Evolutionary conservation across 1,140 invertebrate genomes (phyloP), one percentile per base, ranked within the genome.

Genomic region (Cydia strobilella): DNA sequence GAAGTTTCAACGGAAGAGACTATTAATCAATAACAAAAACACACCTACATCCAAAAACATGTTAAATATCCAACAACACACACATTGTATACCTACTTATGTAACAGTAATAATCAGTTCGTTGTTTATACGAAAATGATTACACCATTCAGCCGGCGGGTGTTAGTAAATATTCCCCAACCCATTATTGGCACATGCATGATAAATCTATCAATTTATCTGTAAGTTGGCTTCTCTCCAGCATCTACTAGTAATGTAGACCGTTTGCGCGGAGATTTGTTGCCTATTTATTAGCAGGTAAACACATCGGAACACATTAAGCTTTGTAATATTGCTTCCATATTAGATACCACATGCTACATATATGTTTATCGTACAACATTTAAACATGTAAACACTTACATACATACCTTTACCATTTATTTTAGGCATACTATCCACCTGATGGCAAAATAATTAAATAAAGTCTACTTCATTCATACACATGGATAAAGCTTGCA

Each of bases 131-230:
- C 20, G 9, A 23, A 59, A 59, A 59, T 59, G 20, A 59, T 59
- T 59, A 10, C 54, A 23, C 7, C 54, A 59, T 59, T 59, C 18
- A 51, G 15, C 48, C 48, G 4, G 48, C 48, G 48, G 48, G 42
- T 45, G 51, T n/a, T 10, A 59, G 54, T 59, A 59, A 59, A 59
- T 59, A 54, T 54, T 54, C 51, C 18, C 20, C 13, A 48, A 12
- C 18, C 18, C 54, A 20, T 23, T 23, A 23, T 59, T 59, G 20
- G 54, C 54, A 59, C 54, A 54, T 23, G 65, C 31, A 69, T 69
- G 31, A 31, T 69, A 35, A 69, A 69, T 69, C 65, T 69, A 35
- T 69, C 31, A 69, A 69, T 18, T 42, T 35, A 69, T 39, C 65
- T 39, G 65, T 3, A 15, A 27, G 65, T 15, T 69, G 65, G 65